Evolutionary conservation across 2,797 vertebrate species (phyloP), one percentile per base, ranked within the genome.

Genomic region (Danio kyathit): DNA sequence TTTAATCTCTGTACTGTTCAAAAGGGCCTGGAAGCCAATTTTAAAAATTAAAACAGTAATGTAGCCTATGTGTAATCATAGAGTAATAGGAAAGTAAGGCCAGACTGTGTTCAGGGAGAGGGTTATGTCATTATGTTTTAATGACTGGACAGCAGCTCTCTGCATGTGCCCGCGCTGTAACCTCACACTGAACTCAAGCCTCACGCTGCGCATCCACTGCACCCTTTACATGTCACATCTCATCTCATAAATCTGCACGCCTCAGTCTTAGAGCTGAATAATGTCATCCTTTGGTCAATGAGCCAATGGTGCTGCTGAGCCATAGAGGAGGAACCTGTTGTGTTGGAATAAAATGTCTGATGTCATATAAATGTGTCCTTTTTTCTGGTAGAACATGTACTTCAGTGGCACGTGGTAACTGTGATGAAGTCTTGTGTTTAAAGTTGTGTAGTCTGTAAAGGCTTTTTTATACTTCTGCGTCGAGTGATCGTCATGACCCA

Each of bases 141-240:
- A 83, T 65, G 60, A 77, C 63, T 72, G 8, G 79, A 52, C 64
- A 66, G 73, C 64, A 8, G 3, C 52, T 73, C 40, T 56, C 13
- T 43, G 83, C 67, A 7, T 86, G 71, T 66, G 54, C 51, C 0
- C 0, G 85, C 76, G 84, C 67, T 80, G 52, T 89, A 89, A 91
- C 90, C 90, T 91, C 83, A 64, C 49, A 79, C 83, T 90, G 91
- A 93, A 92, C 91, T 87, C 85, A 82, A 86, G 86, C 89, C 87
- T 86, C 80, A 78, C 79, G 72, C 43, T 17, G 82, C 86, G 74
- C n/a, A 63, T 82, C 86, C 13, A 86, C 76, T 12, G 83, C 86
- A 86, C 88, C 90, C 88, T 83, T 76, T 76, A 74, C 29, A 88
- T 85, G 49, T 89, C 87, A 76, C 86, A 85, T 94, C 90, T 91